Percentiles rank a stretch among this genome's conserved stretches.
phyloP scores from a whole-genome alignment of 2,797 vertebrate genomes.

The Acropternis orthonyx region DNA sequence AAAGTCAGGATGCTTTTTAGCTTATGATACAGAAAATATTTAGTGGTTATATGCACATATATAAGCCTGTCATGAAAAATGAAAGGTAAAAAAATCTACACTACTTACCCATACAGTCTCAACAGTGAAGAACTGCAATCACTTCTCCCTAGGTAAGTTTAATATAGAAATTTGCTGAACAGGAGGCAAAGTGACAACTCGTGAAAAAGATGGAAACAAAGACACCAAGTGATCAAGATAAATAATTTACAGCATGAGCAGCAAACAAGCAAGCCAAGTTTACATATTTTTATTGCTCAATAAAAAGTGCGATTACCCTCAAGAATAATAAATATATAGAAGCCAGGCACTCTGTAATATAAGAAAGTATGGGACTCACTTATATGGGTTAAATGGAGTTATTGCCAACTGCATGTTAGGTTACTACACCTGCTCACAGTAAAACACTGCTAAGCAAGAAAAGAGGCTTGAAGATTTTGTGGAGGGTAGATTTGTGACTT shows the following conservation, averaged over 20 bases:
- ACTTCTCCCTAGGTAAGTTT: not conserved
- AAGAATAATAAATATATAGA: not conserved
- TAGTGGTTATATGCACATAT: not conserved
- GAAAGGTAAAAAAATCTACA: not conserved
- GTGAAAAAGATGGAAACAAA: not conserved
- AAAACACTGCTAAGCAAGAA: not conserved
- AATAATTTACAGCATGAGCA: not conserved
- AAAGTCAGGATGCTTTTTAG: not conserved
- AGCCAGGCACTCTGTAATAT: not conserved
- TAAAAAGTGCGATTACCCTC: not conserved
- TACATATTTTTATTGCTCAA: not conserved
- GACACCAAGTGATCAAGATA: not conserved
- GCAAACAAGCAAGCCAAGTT: not conserved
- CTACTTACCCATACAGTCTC: not conserved
- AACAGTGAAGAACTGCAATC: not conserved
- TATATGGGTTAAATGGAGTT: not conserved
- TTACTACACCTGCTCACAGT: not conserved
- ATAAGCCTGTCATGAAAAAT: not conserved
- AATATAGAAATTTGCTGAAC: not conserved
- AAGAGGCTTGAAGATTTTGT: not conserved
- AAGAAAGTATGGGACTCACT: not conserved
- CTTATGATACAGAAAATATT: not conserved
- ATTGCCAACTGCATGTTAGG: not conserved
- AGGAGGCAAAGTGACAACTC: not conserved
- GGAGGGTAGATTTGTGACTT: not conserved